Conservation (phyloP, 2,888 invertebrate species). For the Carterocephalus palaemon region DNA sequence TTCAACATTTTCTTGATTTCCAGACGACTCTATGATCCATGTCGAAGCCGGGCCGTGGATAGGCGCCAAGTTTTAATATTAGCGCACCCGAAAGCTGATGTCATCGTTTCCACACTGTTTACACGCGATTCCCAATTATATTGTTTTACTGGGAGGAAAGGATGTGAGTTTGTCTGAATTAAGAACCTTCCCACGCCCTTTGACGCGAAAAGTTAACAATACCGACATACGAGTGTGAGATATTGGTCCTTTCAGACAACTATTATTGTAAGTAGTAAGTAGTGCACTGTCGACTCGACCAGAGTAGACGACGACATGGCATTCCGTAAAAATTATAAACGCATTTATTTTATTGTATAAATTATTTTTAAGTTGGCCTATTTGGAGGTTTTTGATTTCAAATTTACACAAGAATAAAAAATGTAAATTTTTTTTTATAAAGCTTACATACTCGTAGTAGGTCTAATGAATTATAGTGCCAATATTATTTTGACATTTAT, state of each 20-base stretch:
- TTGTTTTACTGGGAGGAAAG: constrained; percentile 23
- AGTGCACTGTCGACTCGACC: too few relatives aligned
- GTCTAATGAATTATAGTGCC: too few relatives aligned
- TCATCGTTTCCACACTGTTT: constrained; percentile 60
- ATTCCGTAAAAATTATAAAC: too few relatives aligned
- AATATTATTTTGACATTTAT: too few relatives aligned
- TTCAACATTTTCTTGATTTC: constrained; percentile 23
- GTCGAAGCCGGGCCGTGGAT: constrained; percentile 48
- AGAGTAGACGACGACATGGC: too few relatives aligned
- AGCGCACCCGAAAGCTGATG: constrained; percentile 60
- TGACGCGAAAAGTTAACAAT: constrained; percentile 3
- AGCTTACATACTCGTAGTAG: too few relatives aligned
- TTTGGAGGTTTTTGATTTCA: too few relatives aligned
- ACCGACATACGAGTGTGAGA: not conserved
- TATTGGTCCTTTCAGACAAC: not conserved
- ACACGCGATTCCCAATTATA: constrained; percentile 34
- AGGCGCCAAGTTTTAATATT: constrained; percentile 71
- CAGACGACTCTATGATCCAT: constrained; percentile 45
- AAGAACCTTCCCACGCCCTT: constrained; percentile 13
- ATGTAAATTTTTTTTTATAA: too few relatives aligned
- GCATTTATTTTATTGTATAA: too few relatives aligned
- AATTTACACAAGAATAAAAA: too few relatives aligned
- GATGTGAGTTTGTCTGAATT: constrained; percentile 1
- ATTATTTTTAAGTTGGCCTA: too few relatives aligned
- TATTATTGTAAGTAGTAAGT: too few relatives aligned